A percentile compares a stretch with the other conserved stretches of the same genome.
phyloP scores from a whole-genome alignment of 2,113 vertebrate species.

The Willisornis vidua region DNA sequence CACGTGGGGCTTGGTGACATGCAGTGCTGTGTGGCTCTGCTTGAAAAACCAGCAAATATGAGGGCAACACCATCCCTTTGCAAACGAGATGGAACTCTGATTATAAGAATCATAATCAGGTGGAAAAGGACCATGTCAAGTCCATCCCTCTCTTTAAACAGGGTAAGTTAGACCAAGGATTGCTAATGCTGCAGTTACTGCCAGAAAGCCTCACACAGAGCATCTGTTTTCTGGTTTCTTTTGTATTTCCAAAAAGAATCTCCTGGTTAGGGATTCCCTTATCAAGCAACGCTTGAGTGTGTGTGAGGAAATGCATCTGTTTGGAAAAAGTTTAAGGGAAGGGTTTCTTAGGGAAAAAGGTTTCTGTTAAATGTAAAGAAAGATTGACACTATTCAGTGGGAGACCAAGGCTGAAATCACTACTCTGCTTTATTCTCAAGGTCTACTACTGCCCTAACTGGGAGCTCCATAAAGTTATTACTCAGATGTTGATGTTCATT shows the following conservation, averaged over 20 bases:
- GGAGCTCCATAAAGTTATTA: not conserved
- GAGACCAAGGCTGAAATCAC: not conserved
- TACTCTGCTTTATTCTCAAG: not conserved
- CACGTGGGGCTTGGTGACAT: not conserved
- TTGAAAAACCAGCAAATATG: not conserved
- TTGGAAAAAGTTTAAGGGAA: not conserved
- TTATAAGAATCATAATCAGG: not conserved
- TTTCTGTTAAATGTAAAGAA: not conserved
- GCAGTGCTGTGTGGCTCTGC: not conserved
- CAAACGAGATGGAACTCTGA: not conserved
- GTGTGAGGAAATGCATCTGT: accelerated
- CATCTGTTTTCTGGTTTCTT: not conserved
- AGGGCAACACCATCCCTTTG: not conserved
- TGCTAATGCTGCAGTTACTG: accelerated
- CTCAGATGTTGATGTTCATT: not conserved
- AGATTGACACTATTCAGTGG: not conserved
- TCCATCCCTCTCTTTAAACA: not conserved
- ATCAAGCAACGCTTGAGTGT: not conserved
- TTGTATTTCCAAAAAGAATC: not conserved
- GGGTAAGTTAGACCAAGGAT: not conserved
- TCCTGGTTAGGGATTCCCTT: not conserved
- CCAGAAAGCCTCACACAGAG: not conserved
- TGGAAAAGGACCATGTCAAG: not conserved
- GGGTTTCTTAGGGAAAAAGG: not conserved
- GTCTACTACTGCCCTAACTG: not conserved